phyloP scores from a whole-genome alignment of 2,797 vertebrate genomes.

The Prunella strophiata region DNA sequence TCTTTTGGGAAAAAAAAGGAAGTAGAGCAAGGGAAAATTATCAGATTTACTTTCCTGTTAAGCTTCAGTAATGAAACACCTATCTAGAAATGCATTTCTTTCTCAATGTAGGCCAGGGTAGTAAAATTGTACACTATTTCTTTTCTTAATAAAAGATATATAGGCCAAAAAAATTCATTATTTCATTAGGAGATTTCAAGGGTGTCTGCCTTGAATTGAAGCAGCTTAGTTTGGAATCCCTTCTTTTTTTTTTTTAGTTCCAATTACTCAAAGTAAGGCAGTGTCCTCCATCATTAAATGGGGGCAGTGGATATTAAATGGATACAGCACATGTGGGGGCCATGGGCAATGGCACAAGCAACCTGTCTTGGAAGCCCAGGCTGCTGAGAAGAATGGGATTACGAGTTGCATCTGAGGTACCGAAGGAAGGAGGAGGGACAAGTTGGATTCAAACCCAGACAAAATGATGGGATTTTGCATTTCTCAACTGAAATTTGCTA shows the following conservation, averaged over 20 bases:
- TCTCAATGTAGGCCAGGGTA: background rate
- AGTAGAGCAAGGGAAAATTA: background rate
- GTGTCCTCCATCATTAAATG: background rate
- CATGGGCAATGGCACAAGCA: background rate
- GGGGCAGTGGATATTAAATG: background rate
- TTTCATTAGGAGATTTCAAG: background rate
- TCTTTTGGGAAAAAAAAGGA: background rate
- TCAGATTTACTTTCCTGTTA: background rate
- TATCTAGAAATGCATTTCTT: background rate
- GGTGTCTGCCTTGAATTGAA: background rate
- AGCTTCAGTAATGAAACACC: background rate
- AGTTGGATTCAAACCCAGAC: background rate
- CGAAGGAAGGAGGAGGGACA: background rate
- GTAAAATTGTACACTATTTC: background rate
- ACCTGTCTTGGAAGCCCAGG: background rate
- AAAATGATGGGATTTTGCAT: background rate
- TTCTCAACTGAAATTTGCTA: background rate
- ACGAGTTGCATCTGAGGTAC: rapidly evolving
- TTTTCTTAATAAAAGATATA: background rate
- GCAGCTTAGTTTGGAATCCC: background rate
- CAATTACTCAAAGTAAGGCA: background rate
- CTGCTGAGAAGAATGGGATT: background rate
- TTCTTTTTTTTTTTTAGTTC: background rate
- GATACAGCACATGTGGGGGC: background rate
- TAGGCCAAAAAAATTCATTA: background rate